These are phyloP conservation scores for Melinopterus prodromus DNA, from an alignment of 2,888 invertebrate species.

Conservation along the genomic window DNA sequence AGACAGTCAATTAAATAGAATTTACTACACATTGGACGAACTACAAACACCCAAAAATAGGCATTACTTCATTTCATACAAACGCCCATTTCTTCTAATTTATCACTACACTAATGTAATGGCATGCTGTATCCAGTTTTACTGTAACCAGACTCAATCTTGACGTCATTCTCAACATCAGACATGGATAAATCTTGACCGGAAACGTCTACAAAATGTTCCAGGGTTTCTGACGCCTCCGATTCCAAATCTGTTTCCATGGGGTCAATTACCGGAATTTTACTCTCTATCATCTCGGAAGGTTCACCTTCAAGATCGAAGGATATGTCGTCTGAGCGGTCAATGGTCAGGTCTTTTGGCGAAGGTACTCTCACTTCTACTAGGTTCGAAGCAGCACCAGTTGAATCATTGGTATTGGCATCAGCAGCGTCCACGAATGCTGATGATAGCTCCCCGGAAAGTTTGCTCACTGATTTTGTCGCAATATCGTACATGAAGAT, in stretches of 20 bases:
- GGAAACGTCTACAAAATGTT: constrained; percentile 51
- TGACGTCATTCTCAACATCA: constrained; percentile 33
- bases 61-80: neutral
- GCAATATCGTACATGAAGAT: constrained; percentile 88
- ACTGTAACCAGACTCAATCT: constrained; percentile 24
- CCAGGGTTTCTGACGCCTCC: constrained; percentile 51
- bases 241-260: constrained; percentile 46
- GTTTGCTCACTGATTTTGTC: constrained; percentile 76
- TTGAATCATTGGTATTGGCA: constrained; percentile 70
- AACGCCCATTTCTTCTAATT: constrained; percentile 6
- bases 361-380: constrained; percentile 52
- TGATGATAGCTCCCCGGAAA: constrained; percentile 82
- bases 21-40: neutral
- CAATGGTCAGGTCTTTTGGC: constrained; percentile 37
- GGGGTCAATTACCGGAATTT: constrained; percentile 49
- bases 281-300: constrained; percentile 50
- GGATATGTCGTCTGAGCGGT: constrained; percentile 33
- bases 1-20: neutral
- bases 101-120: constrained; percentile 10
- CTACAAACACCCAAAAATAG: neutral
- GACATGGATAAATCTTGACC: constrained; percentile 48
- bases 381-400: constrained; percentile 49
- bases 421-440: constrained; percentile 90
- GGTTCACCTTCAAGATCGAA: constrained; percentile 47
- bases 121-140: constrained; percentile 18